Conservation (phyloP, 2,113 vertebrate genomes). For the Leucopsar rothschildi region DNA sequence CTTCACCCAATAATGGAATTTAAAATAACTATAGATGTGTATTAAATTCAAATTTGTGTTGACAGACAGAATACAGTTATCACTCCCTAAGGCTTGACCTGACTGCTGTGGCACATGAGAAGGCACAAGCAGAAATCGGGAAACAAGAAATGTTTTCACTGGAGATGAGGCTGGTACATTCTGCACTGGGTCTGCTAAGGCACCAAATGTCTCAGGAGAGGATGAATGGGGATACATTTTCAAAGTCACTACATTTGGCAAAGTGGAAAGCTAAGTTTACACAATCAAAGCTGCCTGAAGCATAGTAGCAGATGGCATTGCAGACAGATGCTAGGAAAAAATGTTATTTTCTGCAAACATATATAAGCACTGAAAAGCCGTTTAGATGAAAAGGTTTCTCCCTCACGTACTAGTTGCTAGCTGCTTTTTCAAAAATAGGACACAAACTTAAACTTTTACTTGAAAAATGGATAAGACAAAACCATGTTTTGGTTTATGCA, state of each 20-base stretch:
- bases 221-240: not conserved
- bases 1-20: not conserved
- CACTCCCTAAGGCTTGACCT: not conserved
- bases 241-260: conserved; percentile 12
- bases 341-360: conserved; percentile 45
- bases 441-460: not conserved
- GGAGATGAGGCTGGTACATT: not conserved
- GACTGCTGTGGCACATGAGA: not conserved
- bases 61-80: not conserved
- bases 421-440: not conserved
- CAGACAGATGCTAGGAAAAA: conserved; percentile 35
- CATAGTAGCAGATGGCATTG: conserved; percentile 43
- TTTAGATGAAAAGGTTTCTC: conserved; percentile 18
- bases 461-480: not conserved
- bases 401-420: not conserved
- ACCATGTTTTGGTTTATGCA: not conserved
- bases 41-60: not conserved
- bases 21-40: not conserved
- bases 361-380: not conserved
- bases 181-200: not conserved
- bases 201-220: not conserved
- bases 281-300: conserved; percentile 35
- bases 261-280: conserved; percentile 19
- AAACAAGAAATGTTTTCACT: not conserved
- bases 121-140: not conserved